Percentiles rank a stretch among this genome's conserved stretches.
phyloP scores from a whole-genome alignment of 1,140 invertebrate species.

The Rhopalosiphum maidis region DNA sequence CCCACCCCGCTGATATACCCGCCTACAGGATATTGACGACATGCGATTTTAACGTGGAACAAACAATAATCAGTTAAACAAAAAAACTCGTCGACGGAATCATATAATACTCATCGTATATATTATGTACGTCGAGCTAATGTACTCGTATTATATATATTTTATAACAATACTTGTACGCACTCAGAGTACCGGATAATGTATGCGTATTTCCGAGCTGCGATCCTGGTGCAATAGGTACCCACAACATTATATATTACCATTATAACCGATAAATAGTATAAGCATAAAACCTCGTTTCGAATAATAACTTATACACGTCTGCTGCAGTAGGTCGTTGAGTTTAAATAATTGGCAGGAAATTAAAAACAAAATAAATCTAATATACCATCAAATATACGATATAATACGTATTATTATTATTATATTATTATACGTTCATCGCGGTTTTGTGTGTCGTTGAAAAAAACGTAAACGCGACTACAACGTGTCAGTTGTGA shows the following conservation, averaged over 20 bases:
- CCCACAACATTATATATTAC: not conserved
- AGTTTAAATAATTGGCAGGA: not conserved
- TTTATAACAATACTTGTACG: not conserved
- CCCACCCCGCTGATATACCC: not conserved
- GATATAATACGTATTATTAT: not conserved
- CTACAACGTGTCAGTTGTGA: not conserved
- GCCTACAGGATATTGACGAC: not conserved
- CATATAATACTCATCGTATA: not conserved
- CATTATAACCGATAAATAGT: not conserved
- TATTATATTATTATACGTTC: not conserved
- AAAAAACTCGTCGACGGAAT: not conserved
- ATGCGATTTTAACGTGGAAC: not conserved
- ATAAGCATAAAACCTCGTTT: not conserved
- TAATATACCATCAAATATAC: not conserved
- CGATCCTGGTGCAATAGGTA: not conserved
- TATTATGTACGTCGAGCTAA: not conserved
- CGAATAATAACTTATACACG: not conserved
- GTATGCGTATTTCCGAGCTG: not conserved
- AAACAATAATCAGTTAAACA: not conserved
- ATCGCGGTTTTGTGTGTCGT: not conserved
- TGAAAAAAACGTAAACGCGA: not conserved
- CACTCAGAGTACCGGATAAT: not conserved
- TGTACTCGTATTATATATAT: not conserved
- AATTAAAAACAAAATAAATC: constrained; percentile 27
- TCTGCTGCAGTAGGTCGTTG: not conserved